Evolutionary conservation across 2,113 vertebrate species (phyloP).

Genomic region (Myotis yumanensis): DNA sequence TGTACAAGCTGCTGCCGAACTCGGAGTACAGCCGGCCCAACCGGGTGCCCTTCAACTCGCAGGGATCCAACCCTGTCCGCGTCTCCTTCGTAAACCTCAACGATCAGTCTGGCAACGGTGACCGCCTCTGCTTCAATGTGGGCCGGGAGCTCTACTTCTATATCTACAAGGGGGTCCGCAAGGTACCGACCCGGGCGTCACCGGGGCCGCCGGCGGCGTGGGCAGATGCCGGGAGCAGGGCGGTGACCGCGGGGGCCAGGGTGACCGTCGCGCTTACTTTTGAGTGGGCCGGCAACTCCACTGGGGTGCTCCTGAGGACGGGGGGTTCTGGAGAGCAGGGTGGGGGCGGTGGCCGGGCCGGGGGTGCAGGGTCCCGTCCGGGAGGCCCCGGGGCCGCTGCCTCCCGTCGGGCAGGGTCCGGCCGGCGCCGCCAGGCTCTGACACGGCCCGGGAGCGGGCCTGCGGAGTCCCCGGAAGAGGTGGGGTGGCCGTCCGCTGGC

Average conservation of each 20-base stretch:
- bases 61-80: constrained; percentile 98
- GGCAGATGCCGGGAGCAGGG: constrained; percentile 43
- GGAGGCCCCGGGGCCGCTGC: not conserved
- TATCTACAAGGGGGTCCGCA: constrained; percentile 99
- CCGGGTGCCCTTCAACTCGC: constrained; percentile 98
- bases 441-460: constrained; percentile 50
- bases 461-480: constrained; percentile 71
- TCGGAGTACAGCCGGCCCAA: constrained; percentile 99
- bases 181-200: constrained; percentile 87
- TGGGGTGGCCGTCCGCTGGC: constrained; percentile 39
- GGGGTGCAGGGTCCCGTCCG: not conserved
- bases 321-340: not conserved
- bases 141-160: constrained; percentile 99
- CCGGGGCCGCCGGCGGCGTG: constrained; percentile 33
- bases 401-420: not conserved
- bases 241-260: constrained; percentile 38
- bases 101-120: constrained; percentile 99
- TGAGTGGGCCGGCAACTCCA: constrained; percentile 73
- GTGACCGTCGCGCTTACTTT: constrained; percentile 53
- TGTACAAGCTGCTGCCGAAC: constrained; percentile 98
- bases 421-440: not conserved
- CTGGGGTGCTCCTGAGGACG: constrained; percentile 23
- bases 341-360: not conserved
- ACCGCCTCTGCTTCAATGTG: constrained; percentile 99
- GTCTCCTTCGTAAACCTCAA: constrained; percentile 99